These are phyloP conservation scores for Penaeus chinensis DNA, from an alignment of 1,140 invertebrate species.

Conservation along the genomic window DNA sequence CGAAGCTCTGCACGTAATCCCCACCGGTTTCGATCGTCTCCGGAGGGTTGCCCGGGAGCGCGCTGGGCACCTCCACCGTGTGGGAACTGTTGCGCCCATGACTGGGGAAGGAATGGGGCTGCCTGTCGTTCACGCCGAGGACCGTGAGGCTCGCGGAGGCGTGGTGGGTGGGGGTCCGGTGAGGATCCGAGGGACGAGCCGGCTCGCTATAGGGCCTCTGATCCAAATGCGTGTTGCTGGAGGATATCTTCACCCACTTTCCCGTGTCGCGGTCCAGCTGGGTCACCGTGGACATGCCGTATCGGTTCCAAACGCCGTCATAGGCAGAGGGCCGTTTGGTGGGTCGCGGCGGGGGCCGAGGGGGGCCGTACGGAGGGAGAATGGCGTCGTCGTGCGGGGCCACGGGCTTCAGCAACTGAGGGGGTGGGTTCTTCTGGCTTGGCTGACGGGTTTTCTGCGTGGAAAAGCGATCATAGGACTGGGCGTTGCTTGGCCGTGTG, in stretches of 20 bases:
- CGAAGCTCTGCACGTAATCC: neutral
- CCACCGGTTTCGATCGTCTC: slow-evolving; percentile 43
- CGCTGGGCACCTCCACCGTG: slow-evolving; percentile 29
- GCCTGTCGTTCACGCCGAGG: slow-evolving; percentile 26
- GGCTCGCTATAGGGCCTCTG: neutral
- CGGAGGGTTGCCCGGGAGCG: slow-evolving; percentile 35
- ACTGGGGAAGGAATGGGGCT: slow-evolving; percentile 1
- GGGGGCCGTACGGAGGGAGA: neutral
- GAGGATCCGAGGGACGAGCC: neutral
- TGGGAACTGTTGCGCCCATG: neutral
- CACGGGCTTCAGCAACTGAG: neutral
- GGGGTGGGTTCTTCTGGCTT: neutral
- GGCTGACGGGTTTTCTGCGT: neutral
- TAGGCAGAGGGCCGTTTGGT: neutral
- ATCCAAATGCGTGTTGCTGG: slow-evolving; percentile 16
- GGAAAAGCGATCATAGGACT: neutral
- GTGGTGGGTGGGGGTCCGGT: neutral
- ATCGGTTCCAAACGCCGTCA: slow-evolving; percentile 41
- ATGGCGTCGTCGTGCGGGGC: neutral
- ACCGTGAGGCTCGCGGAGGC: slow-evolving; percentile 41
- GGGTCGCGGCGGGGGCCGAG: neutral
- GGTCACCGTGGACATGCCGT: slow-evolving; percentile 38
- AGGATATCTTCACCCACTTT: slow-evolving; percentile 40
- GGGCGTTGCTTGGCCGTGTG: too few species aligned
- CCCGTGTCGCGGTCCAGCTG: slow-evolving; percentile 46